Evolutionary conservation across 2,888 invertebrate species (phyloP), one percentile per base, ranked within the genome.

Genomic region (Acrobasis suavella): DNA sequence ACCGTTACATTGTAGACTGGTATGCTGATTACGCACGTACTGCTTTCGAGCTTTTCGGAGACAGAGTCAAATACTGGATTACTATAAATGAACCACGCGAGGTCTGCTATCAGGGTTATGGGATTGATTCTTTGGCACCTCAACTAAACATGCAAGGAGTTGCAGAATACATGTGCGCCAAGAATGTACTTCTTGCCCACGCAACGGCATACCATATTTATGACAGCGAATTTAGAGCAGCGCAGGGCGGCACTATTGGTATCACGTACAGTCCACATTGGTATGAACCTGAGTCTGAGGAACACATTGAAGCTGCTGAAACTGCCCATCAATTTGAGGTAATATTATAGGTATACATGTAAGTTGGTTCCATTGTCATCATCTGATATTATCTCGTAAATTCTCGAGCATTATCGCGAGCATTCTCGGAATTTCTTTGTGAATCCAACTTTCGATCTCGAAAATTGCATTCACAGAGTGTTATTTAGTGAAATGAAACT

Each of bases 261-360:
- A 74, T 75, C 14, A 39, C 60, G 5, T 37, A 51, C n/a, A 37
- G 60, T 17, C 8, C 39, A 15, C 12, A 15, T 1, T 60, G 60
- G 60, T 17, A 14, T 14, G 50, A 32, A 8, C 60, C 60, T 12
- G 60, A 60, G 50, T 17, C 75, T 1, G 75, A 86, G 2, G 84
- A 87, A 42, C 90, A 94, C 73, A 75, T 77, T 22, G 85, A 86
- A 62, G 93, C 93, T n/a, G 89, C 93, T 0, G 86, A 93, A 59
- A 82, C 85, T 12, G 82, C 83, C 50, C 75, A 85, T 76, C 89
- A 92, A 64, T 93, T 93, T 71, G 83, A 86, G 73, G 87, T 56
- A 8, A 56, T 12, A 9, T 16, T 22, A 22, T 22, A 1, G 3
- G 3, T 2, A 22, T 22, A 22, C 22, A n/a, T n/a, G n/a, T n/a